Evolutionary conservation across 2,888 invertebrate species (phyloP).

Genomic region (Agrochola circellaris): DNA sequence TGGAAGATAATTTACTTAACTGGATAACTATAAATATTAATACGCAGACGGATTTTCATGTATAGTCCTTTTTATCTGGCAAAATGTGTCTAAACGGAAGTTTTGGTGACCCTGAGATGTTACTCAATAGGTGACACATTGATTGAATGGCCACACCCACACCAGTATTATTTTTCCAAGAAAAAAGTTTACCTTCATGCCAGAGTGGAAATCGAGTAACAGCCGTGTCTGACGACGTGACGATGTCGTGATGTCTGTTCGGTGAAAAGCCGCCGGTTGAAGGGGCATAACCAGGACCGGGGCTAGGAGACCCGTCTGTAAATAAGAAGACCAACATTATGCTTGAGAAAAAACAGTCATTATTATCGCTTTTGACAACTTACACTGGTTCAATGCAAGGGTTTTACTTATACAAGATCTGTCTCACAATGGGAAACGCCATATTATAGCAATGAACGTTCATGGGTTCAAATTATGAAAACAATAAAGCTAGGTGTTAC

Average conservation of each 20-base stretch:
- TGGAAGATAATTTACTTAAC: background rate
- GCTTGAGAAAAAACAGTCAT: background rate
- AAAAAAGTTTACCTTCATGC: slow-evolving; percentile 79
- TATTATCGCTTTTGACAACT: background rate
- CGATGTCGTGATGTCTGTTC: slow-evolving; percentile 85
- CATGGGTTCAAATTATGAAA: background rate
- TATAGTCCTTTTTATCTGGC: background rate
- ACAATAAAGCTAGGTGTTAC: background rate
- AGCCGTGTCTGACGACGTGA: slow-evolving; percentile 85
- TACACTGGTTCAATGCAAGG: background rate
- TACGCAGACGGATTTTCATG: background rate
- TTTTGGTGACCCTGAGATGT: background rate
- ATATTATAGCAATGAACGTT: no score
- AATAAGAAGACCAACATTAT: slow-evolving; percentile 35
- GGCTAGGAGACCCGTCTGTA: slow-evolving; percentile 85
- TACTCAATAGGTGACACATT: background rate
- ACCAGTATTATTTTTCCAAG: background rate
- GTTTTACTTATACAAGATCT: background rate
- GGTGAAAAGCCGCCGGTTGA: slow-evolving; percentile 84
- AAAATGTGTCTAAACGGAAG: background rate
- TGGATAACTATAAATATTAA: background rate
- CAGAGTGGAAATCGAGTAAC: slow-evolving; percentile 84
- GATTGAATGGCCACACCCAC: no score
- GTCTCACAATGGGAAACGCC: background rate
- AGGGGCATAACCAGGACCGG: slow-evolving; percentile 82